A percentile compares a stretch with the other conserved stretches of the same genome.
phyloP scores from a whole-genome alignment of 2,113 vertebrate species.

The Panthera uncia region DNA sequence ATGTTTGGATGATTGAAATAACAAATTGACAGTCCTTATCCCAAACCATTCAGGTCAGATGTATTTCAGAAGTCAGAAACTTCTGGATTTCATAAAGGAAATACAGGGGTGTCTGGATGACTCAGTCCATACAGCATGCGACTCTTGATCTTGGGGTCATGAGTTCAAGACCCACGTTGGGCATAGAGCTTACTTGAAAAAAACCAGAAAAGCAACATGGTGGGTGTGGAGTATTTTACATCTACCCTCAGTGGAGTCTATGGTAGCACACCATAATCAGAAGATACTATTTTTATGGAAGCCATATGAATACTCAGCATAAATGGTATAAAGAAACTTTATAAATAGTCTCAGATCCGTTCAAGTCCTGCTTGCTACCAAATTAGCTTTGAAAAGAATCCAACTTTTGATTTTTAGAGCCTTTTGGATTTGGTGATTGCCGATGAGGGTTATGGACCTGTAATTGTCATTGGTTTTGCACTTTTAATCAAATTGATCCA shows the following conservation, averaged over 20 bases:
- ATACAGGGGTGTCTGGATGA: neutral
- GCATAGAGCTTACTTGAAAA: neutral
- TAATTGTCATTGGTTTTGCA: slow-evolving; percentile 41
- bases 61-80: slow-evolving; percentile 41
- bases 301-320: neutral
- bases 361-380: slow-evolving; percentile 8
- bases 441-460: slow-evolving; percentile 23
- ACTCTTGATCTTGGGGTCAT: neutral
- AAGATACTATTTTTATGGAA: slow-evolving; percentile 42
- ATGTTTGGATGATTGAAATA: slow-evolving; percentile 46
- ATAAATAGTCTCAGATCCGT: neutral
- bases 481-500: slow-evolving; percentile 57
- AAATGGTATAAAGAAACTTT: slow-evolving; percentile 18
- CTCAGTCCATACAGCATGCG: neutral
- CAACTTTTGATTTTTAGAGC: neutral
- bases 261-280: neutral
- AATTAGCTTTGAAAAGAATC: neutral
- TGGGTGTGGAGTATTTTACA: neutral
- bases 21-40: slow-evolving; percentile 27
- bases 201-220: neutral
- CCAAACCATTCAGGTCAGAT: neutral
- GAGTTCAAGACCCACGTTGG: neutral
- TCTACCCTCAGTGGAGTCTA: neutral
- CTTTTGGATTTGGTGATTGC: neutral
- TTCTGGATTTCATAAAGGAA: slow-evolving; percentile 5